These are phyloP conservation scores for Latrodectus geometricus DNA, from an alignment of 1,140 invertebrate genomes.

Conservation along the genomic window DNA sequence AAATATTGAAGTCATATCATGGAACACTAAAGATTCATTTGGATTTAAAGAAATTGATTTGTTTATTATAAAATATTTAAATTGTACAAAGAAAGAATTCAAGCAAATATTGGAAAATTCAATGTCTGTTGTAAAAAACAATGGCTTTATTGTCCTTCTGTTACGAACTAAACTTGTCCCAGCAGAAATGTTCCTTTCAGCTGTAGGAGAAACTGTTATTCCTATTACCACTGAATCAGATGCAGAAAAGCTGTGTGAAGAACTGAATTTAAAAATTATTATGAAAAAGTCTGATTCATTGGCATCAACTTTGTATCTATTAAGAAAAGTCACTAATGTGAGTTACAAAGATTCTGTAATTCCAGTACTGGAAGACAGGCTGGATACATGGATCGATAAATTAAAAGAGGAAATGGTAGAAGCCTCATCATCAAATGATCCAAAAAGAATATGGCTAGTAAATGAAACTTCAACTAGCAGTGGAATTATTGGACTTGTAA, in stretches of 20 bases:
- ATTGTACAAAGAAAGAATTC: slow-evolving; percentile 67
- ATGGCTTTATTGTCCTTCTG: slow-evolving; percentile 83
- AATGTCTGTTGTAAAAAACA: slow-evolving; percentile 74
- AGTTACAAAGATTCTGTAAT: slow-evolving; percentile 66
- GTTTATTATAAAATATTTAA: slow-evolving; percentile 67
- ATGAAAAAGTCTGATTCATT: slow-evolving; percentile 66
- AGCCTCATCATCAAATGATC: slow-evolving; percentile 70
- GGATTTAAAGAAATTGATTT: slow-evolving; percentile 66
- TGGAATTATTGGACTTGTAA: slow-evolving; percentile 88
- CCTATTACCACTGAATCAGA: slow-evolving; percentile 15
- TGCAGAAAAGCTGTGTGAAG: slow-evolving; percentile 59
- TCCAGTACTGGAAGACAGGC: slow-evolving; percentile 68
- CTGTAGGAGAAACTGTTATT: slow-evolving; percentile 61
- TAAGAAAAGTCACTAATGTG: slow-evolving; percentile 63
- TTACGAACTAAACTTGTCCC: slow-evolving; percentile 75
- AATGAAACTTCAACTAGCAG: slow-evolving; percentile 72
- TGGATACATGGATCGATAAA: slow-evolving; percentile 80
- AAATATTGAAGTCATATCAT: slow-evolving; percentile 65
- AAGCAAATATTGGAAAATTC: slow-evolving; percentile 66
- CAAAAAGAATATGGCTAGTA: slow-evolving; percentile 78
- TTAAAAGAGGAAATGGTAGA: slow-evolving; percentile 69
- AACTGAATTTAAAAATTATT: slow-evolving; percentile 63
- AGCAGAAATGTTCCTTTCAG: slow-evolving; percentile 65
- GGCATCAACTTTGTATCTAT: slow-evolving; percentile 67
- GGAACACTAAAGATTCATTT: slow-evolving; percentile 66